Percentiles rank a stretch among this genome's conserved stretches.
These are phyloP conservation scores for Drosophila pseudotakahashii DNA, from an alignment of 2,888 invertebrate species.

Conservation along the genomic window DNA sequence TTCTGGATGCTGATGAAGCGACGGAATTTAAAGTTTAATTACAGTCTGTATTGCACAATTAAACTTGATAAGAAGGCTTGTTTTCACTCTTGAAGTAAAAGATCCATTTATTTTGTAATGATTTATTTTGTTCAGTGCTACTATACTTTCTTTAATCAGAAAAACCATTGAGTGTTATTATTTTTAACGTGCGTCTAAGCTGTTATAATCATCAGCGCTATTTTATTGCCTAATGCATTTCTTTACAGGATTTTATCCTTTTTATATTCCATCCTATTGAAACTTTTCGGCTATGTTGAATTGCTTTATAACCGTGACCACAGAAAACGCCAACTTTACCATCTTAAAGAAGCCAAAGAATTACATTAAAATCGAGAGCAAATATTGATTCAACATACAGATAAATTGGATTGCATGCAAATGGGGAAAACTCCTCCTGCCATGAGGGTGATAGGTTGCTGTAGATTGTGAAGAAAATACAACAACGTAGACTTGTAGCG, in stretches of 20 bases:
- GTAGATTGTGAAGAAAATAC: conserved; percentile 61
- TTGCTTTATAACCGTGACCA: conserved; percentile 59
- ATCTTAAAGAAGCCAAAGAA: conserved; percentile 28
- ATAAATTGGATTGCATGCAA: conserved; percentile 55
- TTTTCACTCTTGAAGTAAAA: neutral
- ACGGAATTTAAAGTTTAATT: neutral
- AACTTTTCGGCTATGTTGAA: conserved; percentile 64
- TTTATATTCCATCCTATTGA: neutral
- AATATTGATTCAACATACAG: conserved; percentile 35
- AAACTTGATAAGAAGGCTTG: neutral
- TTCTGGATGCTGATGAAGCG: neutral
- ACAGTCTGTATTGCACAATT: neutral
- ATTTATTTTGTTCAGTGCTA: neutral
- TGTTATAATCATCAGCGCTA: too few relatives aligned
- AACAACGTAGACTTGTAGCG: conserved; percentile 45
- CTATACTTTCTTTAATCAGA: too few relatives aligned
- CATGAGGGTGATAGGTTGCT: conserved; percentile 51
- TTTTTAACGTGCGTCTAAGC: neutral
- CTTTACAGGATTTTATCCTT: too few relatives aligned
- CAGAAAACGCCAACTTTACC: conserved; percentile 65
- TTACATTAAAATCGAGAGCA: neutral
- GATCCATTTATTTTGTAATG: too few relatives aligned
- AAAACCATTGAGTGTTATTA: too few relatives aligned
- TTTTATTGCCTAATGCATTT: neutral
- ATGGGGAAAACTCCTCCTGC: conserved; percentile 66